Conservation (phyloP, 2,113 vertebrate species). For the Helogale parvula region DNA sequence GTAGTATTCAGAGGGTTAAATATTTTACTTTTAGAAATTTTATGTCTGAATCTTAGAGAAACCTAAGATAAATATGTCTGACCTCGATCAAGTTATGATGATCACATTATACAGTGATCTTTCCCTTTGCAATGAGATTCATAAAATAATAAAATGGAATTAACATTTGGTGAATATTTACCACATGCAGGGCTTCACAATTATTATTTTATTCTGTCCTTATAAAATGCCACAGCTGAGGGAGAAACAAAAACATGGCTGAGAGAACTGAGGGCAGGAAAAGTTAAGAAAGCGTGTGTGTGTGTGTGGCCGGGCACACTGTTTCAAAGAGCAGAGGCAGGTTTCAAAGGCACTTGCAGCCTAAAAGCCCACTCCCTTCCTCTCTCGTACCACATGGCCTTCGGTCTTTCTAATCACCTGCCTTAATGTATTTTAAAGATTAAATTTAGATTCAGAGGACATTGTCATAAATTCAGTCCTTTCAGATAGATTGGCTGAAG, state of each 20-base stretch:
- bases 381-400: not conserved
- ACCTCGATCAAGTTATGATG: not conserved
- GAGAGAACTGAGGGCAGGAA: not conserved
- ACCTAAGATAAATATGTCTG: not conserved
- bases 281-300: not conserved
- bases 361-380: not conserved
- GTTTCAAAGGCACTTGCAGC: not conserved
- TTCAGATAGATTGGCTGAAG: not conserved
- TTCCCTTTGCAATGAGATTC: not conserved
- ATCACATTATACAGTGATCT: not conserved
- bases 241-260: not conserved
- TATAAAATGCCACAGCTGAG: constrained; percentile 26
- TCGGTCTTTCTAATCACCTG: constrained; percentile 1
- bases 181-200: not conserved
- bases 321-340: not conserved
- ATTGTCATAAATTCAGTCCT: not conserved
- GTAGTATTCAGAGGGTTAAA: not conserved
- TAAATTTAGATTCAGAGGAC: constrained; percentile 6
- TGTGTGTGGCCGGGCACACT: not conserved
- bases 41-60: not conserved
- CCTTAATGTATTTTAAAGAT: not conserved
- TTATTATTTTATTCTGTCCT: not conserved
- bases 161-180: constrained; percentile 29
- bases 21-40: not conserved
- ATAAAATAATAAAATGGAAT: constrained; percentile 53